Percentiles rank a stretch among this genome's conserved stretches.
Conservation (phyloP, 2,888 invertebrate genomes). For the Phengaris arion region DNA sequence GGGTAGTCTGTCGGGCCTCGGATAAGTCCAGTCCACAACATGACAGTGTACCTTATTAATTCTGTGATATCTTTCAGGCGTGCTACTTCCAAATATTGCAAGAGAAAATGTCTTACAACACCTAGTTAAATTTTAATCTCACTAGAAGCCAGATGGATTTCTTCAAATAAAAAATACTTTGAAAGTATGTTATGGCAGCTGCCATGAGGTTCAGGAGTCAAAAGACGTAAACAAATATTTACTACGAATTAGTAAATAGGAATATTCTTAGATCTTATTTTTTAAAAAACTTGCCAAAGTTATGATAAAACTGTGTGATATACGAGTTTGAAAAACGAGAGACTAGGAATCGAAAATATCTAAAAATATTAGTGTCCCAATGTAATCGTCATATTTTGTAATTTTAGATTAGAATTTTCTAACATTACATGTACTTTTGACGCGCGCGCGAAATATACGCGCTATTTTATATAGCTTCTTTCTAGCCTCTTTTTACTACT, state of each 20-base stretch:
- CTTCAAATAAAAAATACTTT: neutral
- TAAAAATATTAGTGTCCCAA: neutral
- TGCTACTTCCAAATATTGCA: slow-evolving; percentile 88
- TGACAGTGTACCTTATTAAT: neutral
- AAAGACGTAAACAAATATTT: neutral
- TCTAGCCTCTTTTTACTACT: neutral
- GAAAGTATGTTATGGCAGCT: neutral
- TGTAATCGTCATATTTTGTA: neutral
- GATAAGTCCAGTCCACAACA: no score
- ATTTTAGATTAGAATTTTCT: neutral
- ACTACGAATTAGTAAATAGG: neutral
- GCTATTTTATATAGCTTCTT: slow-evolving; percentile 7
- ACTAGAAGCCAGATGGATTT: slow-evolving; percentile 30
- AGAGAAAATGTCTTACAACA: slow-evolving; percentile 82
- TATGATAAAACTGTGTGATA: neutral
- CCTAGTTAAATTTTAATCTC: slow-evolving; percentile 37
- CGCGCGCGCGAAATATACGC: neutral
- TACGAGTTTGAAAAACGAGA: neutral
- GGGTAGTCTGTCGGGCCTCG: no score
- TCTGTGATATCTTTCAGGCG: slow-evolving; percentile 75
- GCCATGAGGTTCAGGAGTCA: neutral
- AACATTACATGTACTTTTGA: neutral
- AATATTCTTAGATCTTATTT: neutral
- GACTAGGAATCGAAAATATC: neutral
- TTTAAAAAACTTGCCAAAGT: neutral